A percentile compares a stretch with the other conserved stretches of the same genome.
These are phyloP conservation scores for Lithobates sylvaticus DNA, from an alignment of 2,797 vertebrate genomes.

Conservation along the genomic window DNA sequence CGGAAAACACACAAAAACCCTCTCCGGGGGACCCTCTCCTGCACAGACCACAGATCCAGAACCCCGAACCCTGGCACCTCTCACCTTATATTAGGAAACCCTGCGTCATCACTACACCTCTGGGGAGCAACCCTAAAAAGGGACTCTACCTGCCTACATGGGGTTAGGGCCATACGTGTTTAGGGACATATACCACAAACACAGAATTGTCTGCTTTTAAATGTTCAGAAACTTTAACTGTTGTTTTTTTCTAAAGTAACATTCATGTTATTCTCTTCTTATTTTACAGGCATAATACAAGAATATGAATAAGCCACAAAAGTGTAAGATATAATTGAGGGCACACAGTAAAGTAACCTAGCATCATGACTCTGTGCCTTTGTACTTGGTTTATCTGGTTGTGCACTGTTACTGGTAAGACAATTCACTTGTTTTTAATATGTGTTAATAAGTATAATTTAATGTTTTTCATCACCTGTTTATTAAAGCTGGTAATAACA, in stretches of 20 bases:
- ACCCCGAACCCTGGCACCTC: too few species aligned
- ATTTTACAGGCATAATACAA: not conserved
- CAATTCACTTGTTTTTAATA: not conserved
- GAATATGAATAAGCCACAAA: conserved; percentile 35
- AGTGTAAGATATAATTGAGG: not conserved
- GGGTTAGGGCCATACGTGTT: too few species aligned
- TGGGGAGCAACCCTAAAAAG: too few species aligned
- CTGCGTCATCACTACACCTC: too few species aligned
- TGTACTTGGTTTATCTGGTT: conserved; percentile 43
- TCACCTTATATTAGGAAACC: too few species aligned
- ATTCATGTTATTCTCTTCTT: not conserved
- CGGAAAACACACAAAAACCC: too few species aligned
- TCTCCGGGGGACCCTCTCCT: too few species aligned
- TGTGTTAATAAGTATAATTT: not conserved
- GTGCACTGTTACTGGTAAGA: conserved; percentile 48
- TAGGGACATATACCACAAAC: too few species aligned
- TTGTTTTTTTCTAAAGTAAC: not conserved
- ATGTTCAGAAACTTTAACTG: too few species aligned
- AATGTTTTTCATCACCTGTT: not conserved
- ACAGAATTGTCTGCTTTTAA: too few species aligned
- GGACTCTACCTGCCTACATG: too few species aligned
- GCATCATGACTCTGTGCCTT: conserved; percentile 30
- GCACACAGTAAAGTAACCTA: not conserved
- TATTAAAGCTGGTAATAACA: not conserved
- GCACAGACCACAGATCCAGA: too few species aligned